Base-by-base conservation (phyloP, 2,888 invertebrate species). In the Pinctada fucata region DNA sequence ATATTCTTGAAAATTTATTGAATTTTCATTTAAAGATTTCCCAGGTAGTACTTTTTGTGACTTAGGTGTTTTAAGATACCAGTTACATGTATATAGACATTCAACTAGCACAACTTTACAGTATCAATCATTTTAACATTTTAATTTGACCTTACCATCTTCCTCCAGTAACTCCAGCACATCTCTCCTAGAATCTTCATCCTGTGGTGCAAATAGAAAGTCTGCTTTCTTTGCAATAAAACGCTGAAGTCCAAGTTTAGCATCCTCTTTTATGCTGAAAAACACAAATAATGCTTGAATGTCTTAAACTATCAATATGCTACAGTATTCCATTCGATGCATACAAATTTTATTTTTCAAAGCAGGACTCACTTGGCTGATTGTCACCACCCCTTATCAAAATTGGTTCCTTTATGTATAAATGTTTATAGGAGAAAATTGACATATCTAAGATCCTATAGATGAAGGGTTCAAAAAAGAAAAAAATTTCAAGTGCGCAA, bases 171-270 rank as follows among this genome's bases (percentile, higher is more conserved):
- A 51, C 16, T 84, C 76, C 1, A 69, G 52, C 0, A 52, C 64
- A 1, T 78, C 48, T 52, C 76, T 79, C 48, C 75, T 74, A n/a
- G 77, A 68, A 10, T 75, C 68, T 8, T 81, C 80, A 45, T 82
- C 82, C 5, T 75, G 72, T 5, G 82, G 80, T 45, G 74, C 72
- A 72, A 96, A 97, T 83, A 97, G 93, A 72, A 95, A 94, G 89
- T 95, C 95, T 2, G 97, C 96, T 93, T 97, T 97, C 89, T 96
- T 96, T 8, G 96, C 96, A 88, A 97, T 95, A 93, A 97, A 97
- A 90, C 97, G 96, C 90, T 97, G 96, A 66, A 97, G 93, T 91
- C 96, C 97, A 76, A 96, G 79, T 6, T 82, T 78, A 52, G 89
- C 86, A 74, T 89, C 89, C 75, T 89, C 88, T 82, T 73, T 84